Percentiles rank a stretch among this genome's conserved stretches.
Conservation (phyloP, 2,113 vertebrate genomes). For the Nyctibius bracteatus region DNA sequence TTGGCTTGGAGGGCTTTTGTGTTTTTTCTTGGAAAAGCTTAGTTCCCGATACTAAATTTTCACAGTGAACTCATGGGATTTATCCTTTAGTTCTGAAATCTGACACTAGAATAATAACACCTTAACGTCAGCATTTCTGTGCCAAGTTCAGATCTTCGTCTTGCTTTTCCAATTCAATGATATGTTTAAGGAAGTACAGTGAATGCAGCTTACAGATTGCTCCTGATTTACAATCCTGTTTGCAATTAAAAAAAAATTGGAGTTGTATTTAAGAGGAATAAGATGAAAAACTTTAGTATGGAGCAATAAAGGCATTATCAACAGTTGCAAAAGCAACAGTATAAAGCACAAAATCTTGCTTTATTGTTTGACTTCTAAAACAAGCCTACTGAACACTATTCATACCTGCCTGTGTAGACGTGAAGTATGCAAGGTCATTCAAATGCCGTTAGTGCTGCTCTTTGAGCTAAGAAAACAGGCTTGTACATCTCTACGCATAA, state of each 20-base stretch:
- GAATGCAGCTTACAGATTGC: not conserved
- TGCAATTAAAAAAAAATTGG: not conserved
- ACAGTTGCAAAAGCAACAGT: not conserved
- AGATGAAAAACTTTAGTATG: not conserved
- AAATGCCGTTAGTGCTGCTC: not conserved
- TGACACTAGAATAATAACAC: not conserved
- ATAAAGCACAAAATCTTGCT: not conserved
- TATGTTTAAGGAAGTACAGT: not conserved
- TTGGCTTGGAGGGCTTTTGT: not conserved
- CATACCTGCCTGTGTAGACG: fast-evolving
- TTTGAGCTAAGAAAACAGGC: not conserved
- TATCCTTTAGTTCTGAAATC: not conserved
- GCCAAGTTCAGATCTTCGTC: not conserved
- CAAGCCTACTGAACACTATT: not conserved
- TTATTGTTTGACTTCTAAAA: not conserved
- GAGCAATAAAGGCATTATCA: not conserved
- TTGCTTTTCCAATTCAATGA: not conserved
- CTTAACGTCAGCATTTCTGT: not conserved
- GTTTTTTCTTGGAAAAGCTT: not conserved
- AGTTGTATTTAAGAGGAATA: not conserved
- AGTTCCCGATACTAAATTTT: not conserved
- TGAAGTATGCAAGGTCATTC: not conserved
- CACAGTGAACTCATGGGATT: not conserved
- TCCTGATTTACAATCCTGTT: not conserved
- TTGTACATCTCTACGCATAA: not conserved